Percentiles rank a stretch among this genome's conserved stretches.
phyloP scores from a whole-genome alignment of 2,113 vertebrate genomes.

The Mirza zaza region DNA sequence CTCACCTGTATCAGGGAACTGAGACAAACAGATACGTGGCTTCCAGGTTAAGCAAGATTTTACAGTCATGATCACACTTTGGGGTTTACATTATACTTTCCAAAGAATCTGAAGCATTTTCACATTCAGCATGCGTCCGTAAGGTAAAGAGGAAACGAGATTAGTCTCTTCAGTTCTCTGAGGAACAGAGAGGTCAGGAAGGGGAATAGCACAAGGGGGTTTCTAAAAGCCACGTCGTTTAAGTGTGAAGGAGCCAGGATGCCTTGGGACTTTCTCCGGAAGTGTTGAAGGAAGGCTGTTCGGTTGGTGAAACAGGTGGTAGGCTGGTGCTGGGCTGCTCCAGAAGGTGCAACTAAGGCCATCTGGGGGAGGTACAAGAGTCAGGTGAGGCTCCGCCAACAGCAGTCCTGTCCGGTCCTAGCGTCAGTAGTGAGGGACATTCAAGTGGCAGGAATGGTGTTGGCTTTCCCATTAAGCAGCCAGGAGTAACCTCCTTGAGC shows the following conservation, averaged over 20 bases:
- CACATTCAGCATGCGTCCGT: rapidly evolving
- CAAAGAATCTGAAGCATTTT: background rate
- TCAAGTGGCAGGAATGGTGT: rapidly evolving
- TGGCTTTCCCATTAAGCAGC: background rate
- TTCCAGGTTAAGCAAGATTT: background rate
- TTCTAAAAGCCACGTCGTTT: background rate
- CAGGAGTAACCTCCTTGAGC: background rate
- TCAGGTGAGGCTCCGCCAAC: background rate
- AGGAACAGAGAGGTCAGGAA: background rate
- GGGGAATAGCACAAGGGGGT: background rate
- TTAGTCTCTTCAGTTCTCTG: background rate
- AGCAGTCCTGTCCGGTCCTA: background rate
- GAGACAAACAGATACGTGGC: background rate
- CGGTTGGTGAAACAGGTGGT: background rate
- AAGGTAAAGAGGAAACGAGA: background rate
- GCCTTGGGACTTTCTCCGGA: background rate
- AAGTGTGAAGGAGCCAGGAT: background rate
- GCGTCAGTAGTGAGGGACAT: background rate
- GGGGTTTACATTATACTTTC: background rate
- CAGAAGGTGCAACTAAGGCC: background rate
- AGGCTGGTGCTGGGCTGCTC: background rate
- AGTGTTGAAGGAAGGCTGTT: background rate
- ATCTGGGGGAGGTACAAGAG: background rate
- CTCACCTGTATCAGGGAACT: background rate
- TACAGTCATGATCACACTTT: background rate